A percentile compares a stretch with the other conserved stretches of the same genome.
These are phyloP conservation scores for Acrobasis consociella DNA, from an alignment of 2,888 invertebrate species.

Conservation along the genomic window DNA sequence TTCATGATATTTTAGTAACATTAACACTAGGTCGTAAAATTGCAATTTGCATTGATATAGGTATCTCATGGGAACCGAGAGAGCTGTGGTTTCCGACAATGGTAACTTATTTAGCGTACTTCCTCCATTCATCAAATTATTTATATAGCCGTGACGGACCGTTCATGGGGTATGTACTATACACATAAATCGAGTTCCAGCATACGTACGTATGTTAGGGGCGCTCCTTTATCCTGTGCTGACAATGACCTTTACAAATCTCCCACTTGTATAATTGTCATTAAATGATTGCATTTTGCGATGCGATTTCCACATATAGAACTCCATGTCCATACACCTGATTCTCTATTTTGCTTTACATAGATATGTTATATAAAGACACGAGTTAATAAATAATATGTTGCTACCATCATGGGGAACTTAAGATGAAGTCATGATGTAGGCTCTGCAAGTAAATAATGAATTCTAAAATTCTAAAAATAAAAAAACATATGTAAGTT, in stretches of 20 bases:
- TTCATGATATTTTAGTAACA: neutral
- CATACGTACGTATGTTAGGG: neutral
- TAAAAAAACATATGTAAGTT: too few relatives aligned
- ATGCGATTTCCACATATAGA: conserved; percentile 9
- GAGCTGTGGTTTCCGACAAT: conserved; percentile 53
- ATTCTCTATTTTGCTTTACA: too few relatives aligned
- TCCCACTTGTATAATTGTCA: conserved; percentile 10
- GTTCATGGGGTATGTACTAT: conserved; percentile 33
- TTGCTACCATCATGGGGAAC: too few relatives aligned
- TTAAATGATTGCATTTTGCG: neutral
- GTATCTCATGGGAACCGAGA: conserved; percentile 54
- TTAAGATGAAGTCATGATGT: too few relatives aligned
- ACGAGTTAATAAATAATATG: too few relatives aligned
- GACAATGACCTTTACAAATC: conserved; percentile 13
- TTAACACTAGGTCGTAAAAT: neutral
- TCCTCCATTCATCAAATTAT: conserved; percentile 63
- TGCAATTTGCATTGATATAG: neutral
- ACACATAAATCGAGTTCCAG: conserved; percentile 2
- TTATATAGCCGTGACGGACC: conserved; percentile 56
- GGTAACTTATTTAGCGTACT: conserved; percentile 55
- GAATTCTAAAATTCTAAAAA: too few relatives aligned
- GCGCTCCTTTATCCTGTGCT: conserved; percentile 5
- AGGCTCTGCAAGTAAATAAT: too few relatives aligned
- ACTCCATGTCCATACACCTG: conserved; percentile 9
- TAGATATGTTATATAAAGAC: too few relatives aligned